Evolutionary conservation across 37 sponge, comb jelly and placozoan species (phyloP), one percentile per base, ranked within the genome.

Genomic region (Crambe crambe): DNA sequence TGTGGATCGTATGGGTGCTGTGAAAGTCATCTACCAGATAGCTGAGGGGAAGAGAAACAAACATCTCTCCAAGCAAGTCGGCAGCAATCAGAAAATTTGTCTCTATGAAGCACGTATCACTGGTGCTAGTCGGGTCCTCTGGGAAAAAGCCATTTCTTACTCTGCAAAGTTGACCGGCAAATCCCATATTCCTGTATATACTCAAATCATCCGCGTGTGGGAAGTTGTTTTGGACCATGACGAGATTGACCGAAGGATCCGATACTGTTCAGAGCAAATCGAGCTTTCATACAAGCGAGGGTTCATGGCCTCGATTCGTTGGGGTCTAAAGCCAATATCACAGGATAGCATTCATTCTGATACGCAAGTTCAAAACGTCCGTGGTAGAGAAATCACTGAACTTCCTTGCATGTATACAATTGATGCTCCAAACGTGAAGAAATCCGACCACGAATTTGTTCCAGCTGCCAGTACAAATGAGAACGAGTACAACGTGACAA

Each of bases 151-250:
- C 30, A 60, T 88, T 9, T 76, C 82, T 22, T 94, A 77, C 59
- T 94, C 95, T 20, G 58, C 95, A 3, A 80, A 79, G 17, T 68
- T 85, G 25, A 83, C 89, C 30, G 87, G 80, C 22, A 58, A 37
- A 36, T 30, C 20, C 39, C 9, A 36, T 1, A 60, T 3, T 25
- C 80, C 75, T 27, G 70, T 94, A 21, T 94, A 82, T 56, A 70
- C 89, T 41, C 85, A 94, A 35, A 74, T 94, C 38, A 84, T 94
- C 22, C 75, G 95, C 20, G 54, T 92, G 9, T 94, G 95, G 95
- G 86, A 85, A 22, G 41, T 94, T 58, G 75, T 94, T 4, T 51
- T 47, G 5, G 70, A 89, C 66, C 74, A 78, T 36, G 85, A 83
- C 47, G 37, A 68, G 25, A 37, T 76, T 0, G 65, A 72, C 38